Conservation (phyloP, 2,888 invertebrate species). For the Pseudolycoriella hygida region DNA sequence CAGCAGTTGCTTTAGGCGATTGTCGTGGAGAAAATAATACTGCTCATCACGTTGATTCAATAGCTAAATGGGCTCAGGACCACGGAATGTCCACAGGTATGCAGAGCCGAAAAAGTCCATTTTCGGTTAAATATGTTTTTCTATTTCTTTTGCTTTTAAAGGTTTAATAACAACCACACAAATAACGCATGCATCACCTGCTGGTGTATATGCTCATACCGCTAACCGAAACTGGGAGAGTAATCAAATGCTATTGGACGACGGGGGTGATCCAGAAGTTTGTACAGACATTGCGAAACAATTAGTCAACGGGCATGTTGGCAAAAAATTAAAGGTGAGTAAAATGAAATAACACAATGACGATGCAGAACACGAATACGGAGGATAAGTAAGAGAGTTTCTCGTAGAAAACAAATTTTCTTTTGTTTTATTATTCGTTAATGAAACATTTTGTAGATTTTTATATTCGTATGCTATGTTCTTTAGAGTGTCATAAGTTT, state of each 20-base stretch:
- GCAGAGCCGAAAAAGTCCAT: no score
- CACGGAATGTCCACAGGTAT: conserved; percentile 41
- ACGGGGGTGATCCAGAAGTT: conserved; percentile 29
- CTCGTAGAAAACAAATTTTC: no score
- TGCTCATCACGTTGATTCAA: conserved; percentile 42
- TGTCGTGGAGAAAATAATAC: conserved; percentile 41
- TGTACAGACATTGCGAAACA: conserved; percentile 61
- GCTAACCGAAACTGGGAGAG: conserved; percentile 58
- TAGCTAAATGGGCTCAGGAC: conserved; percentile 52
- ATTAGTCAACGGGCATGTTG: conserved; percentile 44
- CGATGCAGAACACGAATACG: background rate
- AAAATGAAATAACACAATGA: background rate
- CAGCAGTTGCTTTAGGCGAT: conserved; percentile 42
- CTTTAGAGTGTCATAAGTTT: no score
- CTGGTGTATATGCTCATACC: conserved; percentile 54
- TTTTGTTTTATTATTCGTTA: no score
- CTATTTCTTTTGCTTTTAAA: conserved; percentile 14
- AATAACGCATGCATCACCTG: conserved; percentile 65
- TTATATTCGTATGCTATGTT: no score
- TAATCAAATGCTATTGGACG: conserved; percentile 37
- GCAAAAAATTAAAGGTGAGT: conserved; percentile 45
- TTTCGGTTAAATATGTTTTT: no score
- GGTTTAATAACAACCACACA: conserved; percentile 60
- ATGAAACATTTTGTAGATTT: no score
- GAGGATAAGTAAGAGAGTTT: no score